Evolutionary conservation across 2,797 vertebrate species (phyloP), one percentile per base, ranked within the genome.

Genomic region (Graptemys geographica): DNA sequence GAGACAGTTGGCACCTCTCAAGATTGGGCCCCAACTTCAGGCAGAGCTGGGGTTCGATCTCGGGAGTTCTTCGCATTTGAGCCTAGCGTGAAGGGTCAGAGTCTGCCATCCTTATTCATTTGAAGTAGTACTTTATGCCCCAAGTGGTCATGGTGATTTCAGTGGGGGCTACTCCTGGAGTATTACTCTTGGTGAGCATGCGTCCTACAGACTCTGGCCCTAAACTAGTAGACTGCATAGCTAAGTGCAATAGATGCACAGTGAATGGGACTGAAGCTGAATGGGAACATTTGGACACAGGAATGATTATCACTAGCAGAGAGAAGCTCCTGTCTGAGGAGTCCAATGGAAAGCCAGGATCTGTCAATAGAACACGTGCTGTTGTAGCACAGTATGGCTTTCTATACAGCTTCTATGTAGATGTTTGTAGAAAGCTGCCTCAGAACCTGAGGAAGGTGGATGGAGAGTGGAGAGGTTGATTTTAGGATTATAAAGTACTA

Each of bases 11-110:
- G 11, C 27, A 47, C 44, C 6, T 47, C 65, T 87, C 76, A 78
- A 47, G 65, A 47, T 12, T 33, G 13, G 84, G 11, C 12, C 3
- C 13, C 6, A 56, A 52, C n/a, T 57, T 47, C 51, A 65, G 31
- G 76, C 44, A 51, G 55, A 65, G 51, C 55, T 89, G 11, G 31
- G 74, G 6, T 80, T 51, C 11, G 47, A 62, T 83, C 8, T 0
- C 8, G 49, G 69, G 82, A 47, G 37, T 88, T 88, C n/a, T 79
- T 79, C 0, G 0, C 11, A 53, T 18, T 33, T 51, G 59, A 83
- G 49, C 27, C 53, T 27, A 62, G n/a, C 0, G 0, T 62, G 23
- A 11, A 0, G 23, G 6, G 41, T 69, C 12, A 44, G 28, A 28
- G 86, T 13, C 62, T 65, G 55, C 37, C 12, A 2, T 51, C 25